Percentiles rank a stretch among this genome's conserved stretches.
Evolutionary conservation across 2,888 invertebrate species (phyloP).

Genomic region (Tridacna crocea): DNA sequence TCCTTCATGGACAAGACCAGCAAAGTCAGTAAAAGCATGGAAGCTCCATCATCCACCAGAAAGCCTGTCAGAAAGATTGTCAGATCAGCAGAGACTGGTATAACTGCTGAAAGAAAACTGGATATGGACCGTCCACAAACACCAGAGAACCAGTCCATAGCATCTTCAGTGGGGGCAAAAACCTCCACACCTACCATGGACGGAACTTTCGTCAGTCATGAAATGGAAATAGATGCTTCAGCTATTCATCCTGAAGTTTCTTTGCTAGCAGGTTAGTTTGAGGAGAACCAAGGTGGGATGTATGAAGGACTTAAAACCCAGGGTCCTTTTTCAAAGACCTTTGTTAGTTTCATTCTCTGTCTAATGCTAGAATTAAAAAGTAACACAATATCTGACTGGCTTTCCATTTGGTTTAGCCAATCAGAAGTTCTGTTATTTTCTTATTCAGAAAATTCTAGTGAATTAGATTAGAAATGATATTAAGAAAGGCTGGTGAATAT

Average conservation of each 20-base stretch:
- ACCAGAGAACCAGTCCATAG: conserved; percentile 61
- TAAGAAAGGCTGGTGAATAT: no score
- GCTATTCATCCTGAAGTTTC: conserved; percentile 74
- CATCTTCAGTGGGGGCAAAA: conserved; percentile 62
- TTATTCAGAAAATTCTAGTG: no score
- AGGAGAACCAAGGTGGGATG: no score
- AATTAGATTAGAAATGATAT: no score
- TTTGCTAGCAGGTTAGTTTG: conserved; percentile 39
- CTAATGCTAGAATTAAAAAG: no score
- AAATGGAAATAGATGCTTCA: conserved; percentile 77
- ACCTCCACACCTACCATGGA: conserved; percentile 77
- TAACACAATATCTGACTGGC: no score
- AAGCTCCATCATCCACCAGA: conserved; percentile 32
- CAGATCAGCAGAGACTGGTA: background rate
- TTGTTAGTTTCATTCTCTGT: no score
- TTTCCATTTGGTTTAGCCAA: no score
- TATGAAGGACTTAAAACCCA: background rate
- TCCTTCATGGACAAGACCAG: conserved; percentile 40
- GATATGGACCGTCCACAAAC: conserved; percentile 41
- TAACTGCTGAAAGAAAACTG: background rate
- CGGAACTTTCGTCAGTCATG: conserved; percentile 64
- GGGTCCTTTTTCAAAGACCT: no score
- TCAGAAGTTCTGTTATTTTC: no score
- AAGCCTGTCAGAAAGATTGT: conserved; percentile 34
- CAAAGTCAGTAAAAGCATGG: conserved; percentile 53